phyloP scores from a whole-genome alignment of 2,797 vertebrate genomes.

The Microchirus variegatus region DNA sequence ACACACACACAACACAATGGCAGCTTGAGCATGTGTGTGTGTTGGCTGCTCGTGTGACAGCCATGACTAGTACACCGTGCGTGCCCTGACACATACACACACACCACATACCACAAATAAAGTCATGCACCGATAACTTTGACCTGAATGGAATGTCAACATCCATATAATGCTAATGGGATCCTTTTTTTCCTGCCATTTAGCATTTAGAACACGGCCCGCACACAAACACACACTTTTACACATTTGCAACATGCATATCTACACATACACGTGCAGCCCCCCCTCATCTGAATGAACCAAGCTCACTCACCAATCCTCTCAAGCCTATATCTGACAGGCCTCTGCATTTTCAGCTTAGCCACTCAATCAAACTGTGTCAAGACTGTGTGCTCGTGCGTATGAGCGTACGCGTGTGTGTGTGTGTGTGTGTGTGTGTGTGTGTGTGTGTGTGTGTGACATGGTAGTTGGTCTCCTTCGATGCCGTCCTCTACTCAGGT shows the following conservation, averaged over 20 bases:
- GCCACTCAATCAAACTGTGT: constrained; percentile 54
- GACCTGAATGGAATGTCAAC: constrained; percentile 70
- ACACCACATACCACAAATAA: constrained; percentile 60
- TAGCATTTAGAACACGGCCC: constrained; percentile 42
- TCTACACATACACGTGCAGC: background rate
- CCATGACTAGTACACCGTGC: constrained; percentile 52
- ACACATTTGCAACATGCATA: background rate
- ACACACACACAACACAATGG: constrained; percentile 50
- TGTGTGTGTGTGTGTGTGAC: constrained; percentile 1
- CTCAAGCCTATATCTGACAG: constrained; percentile 42
- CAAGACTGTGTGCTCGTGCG: constrained; percentile 21
- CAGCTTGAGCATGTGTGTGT: no score
- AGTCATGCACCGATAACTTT: constrained; percentile 65
- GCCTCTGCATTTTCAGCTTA: constrained; percentile 49
- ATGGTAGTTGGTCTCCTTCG: constrained; percentile 17
- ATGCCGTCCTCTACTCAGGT: constrained; percentile 45
- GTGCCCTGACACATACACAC: constrained; percentile 54
- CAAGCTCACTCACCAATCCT: constrained; percentile 31
- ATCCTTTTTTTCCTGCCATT: constrained; percentile 45
- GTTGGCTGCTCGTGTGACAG: no score
- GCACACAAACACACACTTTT: constrained; percentile 1
- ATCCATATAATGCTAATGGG: constrained; percentile 66
- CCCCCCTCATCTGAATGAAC: constrained; percentile 5
- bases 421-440: background rate
- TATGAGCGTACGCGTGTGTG: no score